A percentile compares a stretch with the other conserved stretches of the same genome.
Conservation (phyloP, 2,797 vertebrate species). For the Cryptoblepharus egeriae region DNA sequence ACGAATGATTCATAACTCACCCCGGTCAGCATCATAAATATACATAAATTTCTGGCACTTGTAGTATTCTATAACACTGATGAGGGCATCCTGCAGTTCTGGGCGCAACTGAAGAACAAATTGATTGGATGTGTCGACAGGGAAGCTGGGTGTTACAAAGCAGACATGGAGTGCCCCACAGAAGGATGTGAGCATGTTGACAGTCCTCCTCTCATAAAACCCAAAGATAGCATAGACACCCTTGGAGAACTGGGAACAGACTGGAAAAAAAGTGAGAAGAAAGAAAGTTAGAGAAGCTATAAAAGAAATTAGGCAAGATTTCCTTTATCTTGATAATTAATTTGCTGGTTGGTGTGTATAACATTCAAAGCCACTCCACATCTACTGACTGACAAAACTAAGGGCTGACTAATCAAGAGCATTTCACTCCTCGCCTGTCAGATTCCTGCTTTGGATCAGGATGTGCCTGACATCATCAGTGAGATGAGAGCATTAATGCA, state of each 20-base stretch:
- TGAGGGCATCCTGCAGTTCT: constrained; percentile 94
- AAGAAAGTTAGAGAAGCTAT: not conserved
- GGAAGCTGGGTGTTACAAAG: constrained; percentile 97
- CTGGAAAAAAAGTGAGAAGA: constrained; percentile 71
- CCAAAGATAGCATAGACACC: constrained; percentile 99
- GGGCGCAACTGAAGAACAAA: constrained; percentile 98
- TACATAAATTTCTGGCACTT: constrained; percentile 98
- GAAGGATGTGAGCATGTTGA: constrained; percentile 99
- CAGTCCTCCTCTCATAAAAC: constrained; percentile 95
- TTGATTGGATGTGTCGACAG: constrained; percentile 96
- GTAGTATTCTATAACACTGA: constrained; percentile 95
- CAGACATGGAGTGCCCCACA: constrained; percentile 97
- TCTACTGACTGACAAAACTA: not conserved
- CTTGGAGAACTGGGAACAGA: constrained; percentile 99
- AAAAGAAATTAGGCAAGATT: not conserved
- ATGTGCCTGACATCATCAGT: not conserved
- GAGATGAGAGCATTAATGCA: not conserved
- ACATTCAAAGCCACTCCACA: not conserved
- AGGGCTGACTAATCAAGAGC: not conserved
- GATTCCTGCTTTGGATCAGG: not conserved
- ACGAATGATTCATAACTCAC: constrained; percentile 74
- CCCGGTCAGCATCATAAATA: constrained; percentile 97
- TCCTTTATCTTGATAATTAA: not conserved
- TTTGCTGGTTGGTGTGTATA: accelerated
- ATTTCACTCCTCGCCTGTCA: not conserved